Conservation (phyloP, 2,888 invertebrate species). For the Dione juno region DNA sequence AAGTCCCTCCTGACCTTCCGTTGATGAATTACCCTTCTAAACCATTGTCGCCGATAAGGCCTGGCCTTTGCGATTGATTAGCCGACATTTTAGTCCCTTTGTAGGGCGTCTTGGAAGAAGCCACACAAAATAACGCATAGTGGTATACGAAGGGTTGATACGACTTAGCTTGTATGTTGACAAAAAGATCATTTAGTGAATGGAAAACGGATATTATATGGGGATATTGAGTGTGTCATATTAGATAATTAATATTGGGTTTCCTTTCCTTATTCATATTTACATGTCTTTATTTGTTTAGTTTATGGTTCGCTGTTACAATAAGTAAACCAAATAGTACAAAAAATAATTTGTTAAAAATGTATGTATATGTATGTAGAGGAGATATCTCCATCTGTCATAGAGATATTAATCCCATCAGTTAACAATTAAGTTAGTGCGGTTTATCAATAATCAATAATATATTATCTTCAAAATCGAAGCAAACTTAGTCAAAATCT, state of each 20-base stretch:
- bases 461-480: no score
- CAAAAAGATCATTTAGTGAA: slow-evolving; percentile 24
- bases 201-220: slow-evolving; percentile 12
- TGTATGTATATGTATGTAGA: no score
- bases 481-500: no score
- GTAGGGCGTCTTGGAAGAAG: slow-evolving; percentile 71
- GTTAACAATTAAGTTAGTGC: no score
- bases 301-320: neutral
- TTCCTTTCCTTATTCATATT: neutral
- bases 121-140: slow-evolving; percentile 56
- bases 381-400: no score
- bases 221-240: neutral
- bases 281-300: neutral
- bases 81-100: slow-evolving; percentile 76
- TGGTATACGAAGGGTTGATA: slow-evolving; percentile 24
- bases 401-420: no score
- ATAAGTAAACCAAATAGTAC: no score
- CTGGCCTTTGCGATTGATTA: slow-evolving; percentile 79
- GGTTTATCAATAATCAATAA: no score
- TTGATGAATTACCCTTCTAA: slow-evolving; percentile 72
- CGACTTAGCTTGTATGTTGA: slow-evolving; percentile 2
- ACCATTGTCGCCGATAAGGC: slow-evolving; percentile 65
- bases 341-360: no score
- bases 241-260: slow-evolving; percentile 16
- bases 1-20: slow-evolving; percentile 55